A percentile compares a stretch with the other conserved stretches of the same genome.
Evolutionary conservation across 1,140 invertebrate genomes (phyloP).

Genomic region (Heliothis virescens): DNA sequence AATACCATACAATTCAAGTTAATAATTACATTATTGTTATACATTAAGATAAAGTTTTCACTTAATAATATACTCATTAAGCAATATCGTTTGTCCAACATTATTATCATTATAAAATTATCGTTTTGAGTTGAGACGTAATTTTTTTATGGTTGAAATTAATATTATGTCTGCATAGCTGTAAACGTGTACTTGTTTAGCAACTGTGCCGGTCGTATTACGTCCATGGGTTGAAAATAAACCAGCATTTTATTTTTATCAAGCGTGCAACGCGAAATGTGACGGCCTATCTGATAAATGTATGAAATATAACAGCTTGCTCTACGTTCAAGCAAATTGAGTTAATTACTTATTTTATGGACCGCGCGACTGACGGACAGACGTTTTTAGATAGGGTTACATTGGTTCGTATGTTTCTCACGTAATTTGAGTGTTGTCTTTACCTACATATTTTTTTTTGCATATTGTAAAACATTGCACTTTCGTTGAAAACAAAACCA

Average conservation of each 20-base stretch:
- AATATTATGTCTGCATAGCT: background rate
- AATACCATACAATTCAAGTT: background rate
- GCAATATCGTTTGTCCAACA: slow-evolving; percentile 19
- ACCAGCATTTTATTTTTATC: slow-evolving; percentile 67
- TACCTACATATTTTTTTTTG: background rate
- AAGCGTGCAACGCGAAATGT: slow-evolving; percentile 56
- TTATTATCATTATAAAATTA: slow-evolving; percentile 33
- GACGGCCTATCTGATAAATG: slow-evolving; percentile 72
- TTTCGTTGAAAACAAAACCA: too few species aligned
- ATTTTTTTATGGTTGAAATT: slow-evolving; percentile 18
- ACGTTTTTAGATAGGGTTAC: slow-evolving; percentile 9
- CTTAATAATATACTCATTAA: background rate
- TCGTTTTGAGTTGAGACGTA: background rate
- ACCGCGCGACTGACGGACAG: slow-evolving; percentile 25
- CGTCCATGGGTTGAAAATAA: slow-evolving; percentile 37
- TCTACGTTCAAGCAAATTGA: slow-evolving; percentile 67
- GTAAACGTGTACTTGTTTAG: background rate
- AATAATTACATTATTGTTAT: background rate
- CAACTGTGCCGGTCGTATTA: slow-evolving; percentile 18
- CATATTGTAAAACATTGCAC: too few species aligned
- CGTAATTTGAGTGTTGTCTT: background rate
- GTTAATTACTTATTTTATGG: slow-evolving; percentile 73
- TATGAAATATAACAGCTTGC: slow-evolving; percentile 64
- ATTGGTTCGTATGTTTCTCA: background rate
- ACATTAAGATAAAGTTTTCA: background rate